Conservation (phyloP, 53 echinoderm and acorn worm species). For the Antedon mediterranea region DNA sequence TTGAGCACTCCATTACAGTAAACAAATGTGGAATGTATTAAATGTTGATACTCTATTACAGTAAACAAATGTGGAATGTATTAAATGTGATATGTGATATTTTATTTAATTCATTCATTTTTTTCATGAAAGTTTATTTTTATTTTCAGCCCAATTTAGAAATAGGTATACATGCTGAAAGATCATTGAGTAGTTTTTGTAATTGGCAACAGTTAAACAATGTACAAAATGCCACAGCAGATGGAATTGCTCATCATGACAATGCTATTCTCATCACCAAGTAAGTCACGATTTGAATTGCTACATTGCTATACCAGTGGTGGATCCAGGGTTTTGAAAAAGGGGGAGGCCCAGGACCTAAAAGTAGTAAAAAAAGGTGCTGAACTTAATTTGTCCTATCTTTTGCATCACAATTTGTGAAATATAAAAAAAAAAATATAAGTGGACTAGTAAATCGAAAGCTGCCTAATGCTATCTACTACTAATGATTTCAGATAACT, state of each 20-base stretch:
- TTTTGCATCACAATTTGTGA: no score
- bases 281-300: conserved; percentile 31
- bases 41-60: no score
- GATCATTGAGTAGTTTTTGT: conserved; percentile 80
- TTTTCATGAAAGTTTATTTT: conserved; percentile 4
- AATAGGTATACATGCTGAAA: conserved; percentile 64
- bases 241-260: conserved; percentile 57
- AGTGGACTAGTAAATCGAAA: no score
- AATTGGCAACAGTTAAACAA: conserved; percentile 60
- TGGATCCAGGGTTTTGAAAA: neutral
- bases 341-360: no score
- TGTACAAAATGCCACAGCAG: conserved; percentile 19
- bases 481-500: no score
- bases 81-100: no score
- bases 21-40: no score
- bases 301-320: neutral
- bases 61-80: no score
- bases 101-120: no score
- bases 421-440: conserved; percentile 2
- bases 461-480: no score
- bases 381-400: neutral
- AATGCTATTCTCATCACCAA: conserved; percentile 90
- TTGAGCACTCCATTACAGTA: no score
- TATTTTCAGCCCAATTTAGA: conserved; percentile 50
- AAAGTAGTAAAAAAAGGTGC: no score